Evolutionary conservation across 2,797 vertebrate genomes (phyloP).

Genomic region (Enteromius trimaculatus): DNA sequence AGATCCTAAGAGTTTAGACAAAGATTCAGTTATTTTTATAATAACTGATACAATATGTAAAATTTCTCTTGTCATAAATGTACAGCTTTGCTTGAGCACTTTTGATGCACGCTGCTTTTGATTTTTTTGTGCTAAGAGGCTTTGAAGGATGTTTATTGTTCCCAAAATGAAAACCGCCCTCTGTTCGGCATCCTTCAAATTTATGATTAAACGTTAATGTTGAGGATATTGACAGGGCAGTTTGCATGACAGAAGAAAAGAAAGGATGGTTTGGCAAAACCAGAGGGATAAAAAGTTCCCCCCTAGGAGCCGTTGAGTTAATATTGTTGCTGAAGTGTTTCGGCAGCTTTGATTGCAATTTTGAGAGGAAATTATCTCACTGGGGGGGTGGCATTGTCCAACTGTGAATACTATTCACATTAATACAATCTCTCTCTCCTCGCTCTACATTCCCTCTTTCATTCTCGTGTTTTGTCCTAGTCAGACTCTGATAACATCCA

Average conservation of each 20-base stretch:
- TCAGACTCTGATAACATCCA: constrained; percentile 61
- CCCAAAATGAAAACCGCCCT: constrained; percentile 30
- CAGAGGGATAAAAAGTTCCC: constrained; percentile 71
- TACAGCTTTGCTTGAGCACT: constrained; percentile 12
- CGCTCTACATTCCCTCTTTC: constrained; percentile 60
- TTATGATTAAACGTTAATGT: constrained; percentile 27
- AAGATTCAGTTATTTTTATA: constrained; percentile 4
- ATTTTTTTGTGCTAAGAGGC: constrained; percentile 24
- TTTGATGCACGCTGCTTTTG: constrained; percentile 8
- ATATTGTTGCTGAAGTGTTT: constrained; percentile 78
- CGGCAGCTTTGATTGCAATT: constrained; percentile 83
- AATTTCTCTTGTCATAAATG: constrained; percentile 6
- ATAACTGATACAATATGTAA: neutral
- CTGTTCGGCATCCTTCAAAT: constrained; percentile 44
- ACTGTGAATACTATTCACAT: constrained; percentile 78
- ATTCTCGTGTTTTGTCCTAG: constrained; percentile 53
- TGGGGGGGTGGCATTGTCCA: constrained; percentile 76
- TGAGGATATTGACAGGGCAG: constrained; percentile 39
- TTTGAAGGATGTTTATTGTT: constrained; percentile 39
- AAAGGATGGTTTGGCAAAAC: constrained; percentile 48
- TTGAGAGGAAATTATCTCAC: constrained; percentile 82
- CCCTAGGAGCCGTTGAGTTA: constrained; percentile 78
- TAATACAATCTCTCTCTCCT: constrained; percentile 70
- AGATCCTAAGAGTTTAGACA: neutral
- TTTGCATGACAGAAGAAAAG: constrained; percentile 51